Base-by-base conservation (phyloP, 2,888 invertebrate genomes). In the Hoplodrina ambigua region DNA sequence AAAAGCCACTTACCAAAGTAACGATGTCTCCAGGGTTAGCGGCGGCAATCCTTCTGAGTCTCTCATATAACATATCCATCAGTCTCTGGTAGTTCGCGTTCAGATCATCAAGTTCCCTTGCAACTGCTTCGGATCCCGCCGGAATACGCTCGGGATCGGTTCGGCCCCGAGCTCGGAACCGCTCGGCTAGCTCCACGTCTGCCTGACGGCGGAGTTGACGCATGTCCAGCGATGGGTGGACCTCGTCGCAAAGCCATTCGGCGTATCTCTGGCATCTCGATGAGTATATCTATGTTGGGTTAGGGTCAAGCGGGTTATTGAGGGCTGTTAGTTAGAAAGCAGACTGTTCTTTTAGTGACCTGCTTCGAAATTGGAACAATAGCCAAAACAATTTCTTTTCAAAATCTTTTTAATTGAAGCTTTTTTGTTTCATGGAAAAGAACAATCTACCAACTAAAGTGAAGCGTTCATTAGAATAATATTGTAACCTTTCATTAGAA, bases 221-320 rank as follows among this genome's bases (percentile, higher is more conserved):
- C 87, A 91, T 91, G 94, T 98, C 98, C 90, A 98, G 92, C 70
- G 98, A 98, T 4, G 98, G 98, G 88, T 98, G 98, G 63, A 97
- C 96, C 87, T 98, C 98, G 88, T 97, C 97, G 92, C 99, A 97
- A 81, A 99, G 96, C 94, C 97, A 97, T 88, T 98, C 98, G 79
- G 97, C 97, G 96, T 98, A 99, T 81, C 97, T 97, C 94, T 98
- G 97, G 92, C 98, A 97, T 89, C 98, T 97, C 91, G 97, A 97
- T 92, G 98, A 97, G 96, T 98, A 98, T 91, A 98, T 98, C 98
- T 98, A 97, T 68, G 92, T 96, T 91, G 95, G 74, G 91, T 92
- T 92, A 90, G 92, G 92, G 79, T 90, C 88, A 90, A 91, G 93
- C 90, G 94, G 94, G 97, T 97, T 96, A 97, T 94, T 85, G 81